A percentile compares a stretch with the other conserved stretches of the same genome.
These are phyloP conservation scores for Cheiracanthium punctorium DNA, from an alignment of 2,888 invertebrate species.

Conservation along the genomic window DNA sequence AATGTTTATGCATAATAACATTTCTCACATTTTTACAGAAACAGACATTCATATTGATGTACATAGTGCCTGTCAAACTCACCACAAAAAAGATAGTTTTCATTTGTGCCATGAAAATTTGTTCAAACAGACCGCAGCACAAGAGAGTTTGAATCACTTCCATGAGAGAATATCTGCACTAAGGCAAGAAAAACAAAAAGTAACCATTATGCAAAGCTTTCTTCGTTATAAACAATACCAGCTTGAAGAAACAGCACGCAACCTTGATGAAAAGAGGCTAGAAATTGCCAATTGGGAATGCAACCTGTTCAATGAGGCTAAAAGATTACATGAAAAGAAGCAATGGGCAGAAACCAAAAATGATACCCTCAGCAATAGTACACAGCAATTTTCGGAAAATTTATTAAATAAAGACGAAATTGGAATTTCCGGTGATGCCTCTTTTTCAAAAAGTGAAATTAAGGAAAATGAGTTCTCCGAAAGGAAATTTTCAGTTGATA, in stretches of 20 bases:
- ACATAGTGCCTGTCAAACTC: neutral
- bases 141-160: constrained; percentile 2
- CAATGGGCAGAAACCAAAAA: constrained; percentile 32
- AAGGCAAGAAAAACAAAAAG: constrained; percentile 46
- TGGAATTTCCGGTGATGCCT: neutral
- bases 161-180: constrained; percentile 27
- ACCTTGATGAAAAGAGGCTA: constrained; percentile 42
- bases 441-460: neutral
- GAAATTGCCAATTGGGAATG: constrained; percentile 54
- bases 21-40: neutral
- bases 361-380: constrained; percentile 23
- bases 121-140: neutral
- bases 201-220: constrained; percentile 43
- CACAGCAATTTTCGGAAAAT: constrained; percentile 28
- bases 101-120: neutral
- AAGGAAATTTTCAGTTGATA: neutral
- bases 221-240: constrained; percentile 46
- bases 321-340: constrained; percentile 36
- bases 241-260: constrained; percentile 33
- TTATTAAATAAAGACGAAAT: neutral
- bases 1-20: too few relatives aligned
- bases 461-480: neutral
- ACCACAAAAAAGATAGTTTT: neutral
- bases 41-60: neutral
- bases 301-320: constrained; percentile 27